Evolutionary conservation across 2,797 vertebrate species (phyloP), one percentile per base, ranked within the genome.

Genomic region (Neomorphus geoffroyi): DNA sequence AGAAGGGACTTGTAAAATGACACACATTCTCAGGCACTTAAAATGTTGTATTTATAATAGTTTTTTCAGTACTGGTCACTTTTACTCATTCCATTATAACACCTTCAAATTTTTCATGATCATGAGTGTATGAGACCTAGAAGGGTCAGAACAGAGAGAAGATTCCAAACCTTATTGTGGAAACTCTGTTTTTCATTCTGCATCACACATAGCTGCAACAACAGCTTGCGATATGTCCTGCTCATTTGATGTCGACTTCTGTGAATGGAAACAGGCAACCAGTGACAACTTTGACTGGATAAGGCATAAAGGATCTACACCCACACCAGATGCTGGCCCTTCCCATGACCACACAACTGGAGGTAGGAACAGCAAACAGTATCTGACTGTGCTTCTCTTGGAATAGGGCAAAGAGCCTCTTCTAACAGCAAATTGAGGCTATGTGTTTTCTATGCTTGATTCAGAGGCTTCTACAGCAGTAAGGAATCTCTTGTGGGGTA

Each of bases 231-330:
- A 96, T 28, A 79, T 98, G 69, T 97, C 96, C 86, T 98, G 98
- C 71, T 95, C 98, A 53, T 99, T 99, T 96, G 98, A 98, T 58
- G 77, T 50, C 1, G 93, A 96, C 89, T 87, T 98, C 80, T 99
- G 98, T 96, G 97, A 97, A 18, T 99, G 98, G 98, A 57, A 97
- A 53, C 98, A 99, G 88, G 97, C 98, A 37, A 80, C 97, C 57
- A 46, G 5, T 58, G 91, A 93, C 5, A 3, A 64, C 53, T 64
- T 93, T 7, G 71, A 96, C 77, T 99, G 98, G 98, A 98, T 84
- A 71, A 98, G 98, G 87, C 90, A 96, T 85, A 98, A 96, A 48
- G 98, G 98, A 21, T 46, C 97, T 6, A 98, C 98, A 8, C 97
- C 97, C 22, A 97, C 98, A 53, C 43, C 81, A 37, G 48, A 73